phyloP scores from a whole-genome alignment of 2,113 vertebrate genomes.

The Tinamus guttatus region DNA sequence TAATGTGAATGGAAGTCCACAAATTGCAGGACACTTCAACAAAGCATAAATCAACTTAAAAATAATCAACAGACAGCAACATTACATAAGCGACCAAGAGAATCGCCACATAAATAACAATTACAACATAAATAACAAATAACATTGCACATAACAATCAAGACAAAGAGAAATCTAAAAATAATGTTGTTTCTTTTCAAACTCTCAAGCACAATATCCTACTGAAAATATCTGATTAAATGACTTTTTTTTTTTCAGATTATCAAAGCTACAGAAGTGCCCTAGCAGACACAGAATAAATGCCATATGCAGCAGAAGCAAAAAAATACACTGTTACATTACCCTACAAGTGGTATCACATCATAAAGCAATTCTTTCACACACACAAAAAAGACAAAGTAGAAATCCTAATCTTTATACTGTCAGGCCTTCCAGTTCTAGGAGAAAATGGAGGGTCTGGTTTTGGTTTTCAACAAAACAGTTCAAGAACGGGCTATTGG shows the following conservation, averaged over 20 bases:
- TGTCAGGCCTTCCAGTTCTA: not conserved
- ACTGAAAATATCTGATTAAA: not conserved
- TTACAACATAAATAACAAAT: too few relatives aligned
- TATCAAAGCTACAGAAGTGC: not conserved
- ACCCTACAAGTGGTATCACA: not conserved
- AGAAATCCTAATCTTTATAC: not conserved
- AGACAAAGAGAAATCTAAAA: not conserved
- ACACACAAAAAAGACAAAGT: not conserved
- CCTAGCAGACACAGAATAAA: not conserved
- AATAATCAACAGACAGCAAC: not conserved
- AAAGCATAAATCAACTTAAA: not conserved
- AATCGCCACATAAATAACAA: not conserved
- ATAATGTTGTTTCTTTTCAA: not conserved
- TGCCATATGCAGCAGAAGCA: not conserved
- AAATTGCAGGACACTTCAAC: not conserved
- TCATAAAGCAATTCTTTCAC: not conserved
- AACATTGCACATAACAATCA: not conserved
- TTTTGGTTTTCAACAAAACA: not conserved
- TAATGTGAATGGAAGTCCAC: not conserved
- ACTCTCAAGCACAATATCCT: not conserved
- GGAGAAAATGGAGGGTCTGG: not conserved
- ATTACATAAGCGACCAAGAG: not conserved
- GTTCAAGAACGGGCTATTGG: not conserved
- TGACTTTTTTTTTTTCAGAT: too few relatives aligned
- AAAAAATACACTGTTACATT: not conserved